Base-by-base conservation (phyloP, 1,140 invertebrate species). In the Cotesia typhae region DNA sequence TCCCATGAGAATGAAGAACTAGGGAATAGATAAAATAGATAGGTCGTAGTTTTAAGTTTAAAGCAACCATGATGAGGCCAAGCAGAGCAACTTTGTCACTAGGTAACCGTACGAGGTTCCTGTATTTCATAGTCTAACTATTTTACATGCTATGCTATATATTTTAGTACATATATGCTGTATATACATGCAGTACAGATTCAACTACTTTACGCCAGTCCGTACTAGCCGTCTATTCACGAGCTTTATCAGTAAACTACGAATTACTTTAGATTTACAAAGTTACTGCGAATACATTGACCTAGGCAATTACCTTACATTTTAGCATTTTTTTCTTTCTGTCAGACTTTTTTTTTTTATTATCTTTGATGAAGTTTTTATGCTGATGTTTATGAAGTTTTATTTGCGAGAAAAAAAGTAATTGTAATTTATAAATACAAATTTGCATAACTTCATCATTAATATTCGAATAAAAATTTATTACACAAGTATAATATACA, bases 1-100 rank as follows among this genome's bases (percentile, higher is more conserved):
- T 71, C 70, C 37, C 63, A n/a, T 10, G 61, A 57, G 70, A 71
- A 71, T 71, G 20, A 71, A 47, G 69, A 53, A 71, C 47, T 28
- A 28, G 20, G 57, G 20, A 9, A 59, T 59, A 59, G 7, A 20
- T 55, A 55, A 14, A 55, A 55, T 55, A 55, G n/a, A 55, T 55
- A 55, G 20, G 7, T 5, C 14, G 57, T 6, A 9, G 57, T 28
- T 59, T 28, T 3, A 59, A 17, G 20, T 17, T 28, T 20, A 9
- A 59, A 59, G 9, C 9, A 9, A 9, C 17, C 14, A 20, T 20
- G 9, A 10, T 20, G 20, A 59, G 20, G 20, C 1, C 14, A 10
- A 59, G 9, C 35, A 37, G 38, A 38, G 14, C 37, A 67, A 67
- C n/a, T 67, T 55, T 35, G 66, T 67, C 70, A 71, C 41, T 71